A percentile compares a stretch with the other conserved stretches of the same genome.
phyloP scores from a whole-genome alignment of 2,797 vertebrate genomes.

The Gallinago stenura region DNA sequence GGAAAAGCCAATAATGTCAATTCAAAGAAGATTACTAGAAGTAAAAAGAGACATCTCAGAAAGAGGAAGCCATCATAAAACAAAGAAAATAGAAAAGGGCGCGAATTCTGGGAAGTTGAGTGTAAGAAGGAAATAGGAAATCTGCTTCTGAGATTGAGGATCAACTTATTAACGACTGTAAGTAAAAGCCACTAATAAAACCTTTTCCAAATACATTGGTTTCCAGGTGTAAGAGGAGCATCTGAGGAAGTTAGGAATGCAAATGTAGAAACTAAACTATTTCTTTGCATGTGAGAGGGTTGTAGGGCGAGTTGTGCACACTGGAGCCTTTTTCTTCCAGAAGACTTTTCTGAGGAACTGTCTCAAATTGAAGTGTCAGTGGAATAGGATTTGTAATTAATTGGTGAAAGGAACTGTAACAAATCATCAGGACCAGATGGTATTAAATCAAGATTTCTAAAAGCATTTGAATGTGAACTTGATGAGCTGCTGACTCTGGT shows the following conservation, averaged over 20 bases:
- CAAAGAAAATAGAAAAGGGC: neutral
- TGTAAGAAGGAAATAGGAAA: neutral
- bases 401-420: conserved; percentile 56
- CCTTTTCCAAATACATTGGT: neutral
- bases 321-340: conserved; percentile 14
- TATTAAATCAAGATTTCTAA: conserved; percentile 67
- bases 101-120: neutral
- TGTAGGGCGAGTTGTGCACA: neutral
- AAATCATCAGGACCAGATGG: conserved; percentile 58
- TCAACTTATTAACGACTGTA: neutral
- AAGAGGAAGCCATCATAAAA: neutral
- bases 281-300: neutral
- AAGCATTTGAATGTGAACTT: conserved; percentile 68
- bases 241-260: conserved; percentile 8
- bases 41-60: neutral
- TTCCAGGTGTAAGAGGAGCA: neutral
- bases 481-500: conserved; percentile 44
- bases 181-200: conserved; percentile 6
- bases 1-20: neutral
- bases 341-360: conserved; percentile 33
- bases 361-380: conserved; percentile 66
- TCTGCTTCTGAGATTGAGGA: neutral
- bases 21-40: neutral
- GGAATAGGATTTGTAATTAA: conserved; percentile 67
- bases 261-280: neutral